A percentile compares a stretch with the other conserved stretches of the same genome.
These are phyloP conservation scores for Ceyx melanurus DNA, from an alignment of 2,113 vertebrate species.

Conservation along the genomic window DNA sequence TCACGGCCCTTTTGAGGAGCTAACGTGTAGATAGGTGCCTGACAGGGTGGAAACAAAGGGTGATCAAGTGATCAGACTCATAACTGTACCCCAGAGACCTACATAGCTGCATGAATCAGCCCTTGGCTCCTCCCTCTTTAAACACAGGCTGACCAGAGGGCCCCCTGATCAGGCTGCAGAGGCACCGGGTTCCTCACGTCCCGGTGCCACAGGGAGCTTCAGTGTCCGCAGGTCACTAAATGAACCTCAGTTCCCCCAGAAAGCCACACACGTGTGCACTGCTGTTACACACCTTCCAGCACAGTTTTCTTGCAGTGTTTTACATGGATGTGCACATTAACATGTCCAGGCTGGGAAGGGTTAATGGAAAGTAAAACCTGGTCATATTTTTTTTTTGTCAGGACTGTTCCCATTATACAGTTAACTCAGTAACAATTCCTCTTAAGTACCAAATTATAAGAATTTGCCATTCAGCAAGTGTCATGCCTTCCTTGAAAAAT, in stretches of 20 bases:
- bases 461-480: conserved; percentile 68
- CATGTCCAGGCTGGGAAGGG: conserved; percentile 70
- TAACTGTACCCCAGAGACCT: neutral
- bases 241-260: conserved; percentile 41
- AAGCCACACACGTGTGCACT: conserved; percentile 29
- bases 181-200: neutral
- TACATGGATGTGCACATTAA: conserved; percentile 6
- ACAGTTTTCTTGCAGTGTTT: neutral
- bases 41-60: neutral
- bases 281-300: conserved; percentile 32
- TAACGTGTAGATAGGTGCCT: neutral
- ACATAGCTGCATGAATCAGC: neutral
- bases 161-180: neutral
- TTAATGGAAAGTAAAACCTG: conserved; percentile 66
- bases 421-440: conserved; percentile 59
- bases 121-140: neutral
- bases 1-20: neutral
- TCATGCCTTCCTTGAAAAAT: conserved; percentile 62
- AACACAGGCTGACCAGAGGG: neutral
- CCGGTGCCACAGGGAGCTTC: conserved; percentile 29
- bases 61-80: neutral
- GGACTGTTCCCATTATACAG: conserved; percentile 66
- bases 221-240: conserved; percentile 30
- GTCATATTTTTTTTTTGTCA: conserved; percentile 54
- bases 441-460: conserved; percentile 60